Evolutionary conservation across 2,113 vertebrate species (phyloP), one percentile per base, ranked within the genome.

Genomic region (Coregonus clupeaformis): DNA sequence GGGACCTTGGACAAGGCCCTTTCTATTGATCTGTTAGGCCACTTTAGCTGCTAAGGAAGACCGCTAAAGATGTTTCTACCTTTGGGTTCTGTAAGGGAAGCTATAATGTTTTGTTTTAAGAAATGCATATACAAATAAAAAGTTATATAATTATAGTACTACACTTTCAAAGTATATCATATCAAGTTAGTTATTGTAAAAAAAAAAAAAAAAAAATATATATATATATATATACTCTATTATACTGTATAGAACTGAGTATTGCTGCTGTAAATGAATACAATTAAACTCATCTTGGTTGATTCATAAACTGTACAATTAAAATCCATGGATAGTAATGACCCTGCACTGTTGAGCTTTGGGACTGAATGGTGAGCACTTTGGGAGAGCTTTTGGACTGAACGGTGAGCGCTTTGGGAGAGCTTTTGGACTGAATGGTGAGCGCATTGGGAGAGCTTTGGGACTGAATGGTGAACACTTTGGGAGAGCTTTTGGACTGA

Each of bases 101-200:
- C n/a, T 60, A 5, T 16, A 60, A 60, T 60, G 16, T 60, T 60
- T 60, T 7, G n/a, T 55, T 18, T 55, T 20, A 55, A 9, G 9
- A 42, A 42, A 42, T 42, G 36, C 36, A 42, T 42, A 20, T 6
- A 55, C 27, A 14, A 65, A 16, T 27, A 29, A 14, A 64, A 13
- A 25, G 25, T 16, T 65, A 2, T 13, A 14, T 13, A 65, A 29
- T 27, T 65, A 30, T 5, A 65, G 27, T 65, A 30, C 25, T 42
- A 65, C 25, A 29, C 12, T 5, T 27, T 65, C 80, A 42, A 42
- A 42, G 36, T 12, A 77, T 47, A 78, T 82, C 80, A 82, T 77
- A 29, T 20, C 49, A 77, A 55, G 76, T 69, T 79, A n/a, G 45
- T 30, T 77, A 77, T 78, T 68, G 7, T 36, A 9, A 30, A n/a